These are phyloP conservation scores for Cavia porcellus DNA, from an alignment of 2,113 vertebrate genomes.

Conservation along the genomic window DNA sequence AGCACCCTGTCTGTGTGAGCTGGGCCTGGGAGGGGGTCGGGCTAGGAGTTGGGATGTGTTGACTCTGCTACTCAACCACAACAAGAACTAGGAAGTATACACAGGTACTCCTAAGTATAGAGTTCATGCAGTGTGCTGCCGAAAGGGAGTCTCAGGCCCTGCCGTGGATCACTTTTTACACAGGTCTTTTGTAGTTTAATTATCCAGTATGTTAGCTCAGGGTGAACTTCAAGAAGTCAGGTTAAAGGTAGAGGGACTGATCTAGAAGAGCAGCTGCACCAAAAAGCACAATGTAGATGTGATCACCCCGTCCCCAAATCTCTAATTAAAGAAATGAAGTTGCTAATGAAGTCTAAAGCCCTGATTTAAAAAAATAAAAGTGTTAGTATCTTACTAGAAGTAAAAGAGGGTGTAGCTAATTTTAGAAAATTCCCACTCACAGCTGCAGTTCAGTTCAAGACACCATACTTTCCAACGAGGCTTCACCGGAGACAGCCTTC, in stretches of 20 bases:
- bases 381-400: neutral
- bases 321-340: conserved; percentile 1
- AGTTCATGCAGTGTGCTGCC: neutral
- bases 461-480: neutral
- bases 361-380: neutral
- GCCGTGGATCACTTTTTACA: neutral
- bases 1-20: neutral
- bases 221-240: neutral
- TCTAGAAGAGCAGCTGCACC: neutral
- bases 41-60: neutral
- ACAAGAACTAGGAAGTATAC: conserved; percentile 17
- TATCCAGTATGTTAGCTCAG: neutral
- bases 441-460: neutral
- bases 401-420: neutral
- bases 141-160: neutral
- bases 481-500: neutral
- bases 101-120: neutral
- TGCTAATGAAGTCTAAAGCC: neutral
- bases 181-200: neutral
- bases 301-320: neutral
- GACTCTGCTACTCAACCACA: neutral
- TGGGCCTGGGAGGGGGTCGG: neutral
- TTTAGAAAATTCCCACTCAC: neutral
- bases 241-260: neutral
- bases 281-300: neutral